Percentiles rank a stretch among this genome's conserved stretches.
Evolutionary conservation across 2,797 vertebrate genomes (phyloP).

Genomic region (Tapera naevia): DNA sequence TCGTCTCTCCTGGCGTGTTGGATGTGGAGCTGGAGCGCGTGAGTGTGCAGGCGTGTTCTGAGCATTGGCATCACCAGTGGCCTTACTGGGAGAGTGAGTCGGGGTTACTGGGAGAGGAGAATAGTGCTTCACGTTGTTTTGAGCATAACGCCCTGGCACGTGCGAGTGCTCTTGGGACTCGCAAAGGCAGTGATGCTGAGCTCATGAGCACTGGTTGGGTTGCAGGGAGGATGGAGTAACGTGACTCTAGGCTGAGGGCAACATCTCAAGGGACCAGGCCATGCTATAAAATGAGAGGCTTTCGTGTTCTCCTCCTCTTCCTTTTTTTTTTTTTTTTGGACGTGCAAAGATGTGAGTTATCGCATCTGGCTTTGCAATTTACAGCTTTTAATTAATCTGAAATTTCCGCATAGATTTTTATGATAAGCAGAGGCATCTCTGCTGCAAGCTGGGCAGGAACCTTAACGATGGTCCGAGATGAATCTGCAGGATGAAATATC

Average conservation of each 20-base stretch:
- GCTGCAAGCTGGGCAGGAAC: constrained; percentile 45
- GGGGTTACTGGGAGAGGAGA: not conserved
- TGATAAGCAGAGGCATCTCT: constrained; percentile 48
- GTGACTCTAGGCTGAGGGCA: not conserved
- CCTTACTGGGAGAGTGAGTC: accelerated
- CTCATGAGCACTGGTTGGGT: not conserved
- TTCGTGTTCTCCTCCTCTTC: not conserved
- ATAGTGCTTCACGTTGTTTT: accelerated
- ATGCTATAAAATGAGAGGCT: accelerated
- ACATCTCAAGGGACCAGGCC: not conserved
- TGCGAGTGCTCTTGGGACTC: accelerated
- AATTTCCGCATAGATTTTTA: constrained; percentile 58
- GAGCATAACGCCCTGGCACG: accelerated
- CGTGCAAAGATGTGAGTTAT: constrained; percentile 27
- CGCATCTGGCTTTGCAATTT: constrained; percentile 41
- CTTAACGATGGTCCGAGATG: not conserved
- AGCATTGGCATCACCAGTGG: accelerated
- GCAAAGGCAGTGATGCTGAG: accelerated
- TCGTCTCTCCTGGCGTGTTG: accelerated
- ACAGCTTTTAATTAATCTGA: constrained; percentile 76
- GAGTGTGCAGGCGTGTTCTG: not conserved
- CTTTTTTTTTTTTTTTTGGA: not conserved
- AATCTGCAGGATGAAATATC: constrained; percentile 48
- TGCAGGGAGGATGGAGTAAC: accelerated
- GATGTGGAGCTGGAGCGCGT: accelerated